A percentile compares a stretch with the other conserved stretches of the same genome.
phyloP scores from a whole-genome alignment of 1,140 invertebrate species.

The Pseudobourletiella spinata region DNA sequence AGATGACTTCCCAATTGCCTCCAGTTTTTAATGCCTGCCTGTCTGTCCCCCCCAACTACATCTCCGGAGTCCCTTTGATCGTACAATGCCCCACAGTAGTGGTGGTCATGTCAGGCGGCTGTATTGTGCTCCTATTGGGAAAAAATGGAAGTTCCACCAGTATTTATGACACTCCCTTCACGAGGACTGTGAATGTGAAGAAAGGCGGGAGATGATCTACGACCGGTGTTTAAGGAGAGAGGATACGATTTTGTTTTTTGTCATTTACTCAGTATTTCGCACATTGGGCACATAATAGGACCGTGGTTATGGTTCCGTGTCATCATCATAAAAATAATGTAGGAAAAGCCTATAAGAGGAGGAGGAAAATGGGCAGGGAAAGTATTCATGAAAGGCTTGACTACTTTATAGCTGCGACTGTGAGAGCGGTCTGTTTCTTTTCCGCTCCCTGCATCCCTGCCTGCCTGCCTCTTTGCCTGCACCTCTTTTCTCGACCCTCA shows the following conservation, averaged over 20 bases:
- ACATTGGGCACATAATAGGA: slow-evolving; percentile 11
- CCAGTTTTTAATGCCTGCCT: neutral
- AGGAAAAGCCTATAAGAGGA: slow-evolving; percentile 17
- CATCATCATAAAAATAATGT: slow-evolving; percentile 26
- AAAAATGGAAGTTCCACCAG: neutral
- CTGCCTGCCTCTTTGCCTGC: too few relatives aligned
- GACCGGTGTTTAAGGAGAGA: too few relatives aligned
- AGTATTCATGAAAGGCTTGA: neutral
- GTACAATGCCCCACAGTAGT: too few relatives aligned
- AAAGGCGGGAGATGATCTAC: too few relatives aligned
- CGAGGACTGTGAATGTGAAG: neutral
- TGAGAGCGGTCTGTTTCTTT: too few relatives aligned
- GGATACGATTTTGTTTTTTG: neutral
- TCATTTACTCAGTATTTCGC: slow-evolving; percentile 3
- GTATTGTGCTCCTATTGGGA: neutral
- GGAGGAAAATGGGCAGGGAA: neutral
- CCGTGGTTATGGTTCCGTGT: too few relatives aligned
- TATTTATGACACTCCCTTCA: too few relatives aligned
- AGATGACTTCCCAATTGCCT: neutral
- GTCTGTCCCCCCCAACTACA: too few relatives aligned
- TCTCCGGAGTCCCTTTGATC: too few relatives aligned
- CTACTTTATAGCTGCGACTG: too few relatives aligned
- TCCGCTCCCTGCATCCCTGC: too few relatives aligned
- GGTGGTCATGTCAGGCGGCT: neutral
- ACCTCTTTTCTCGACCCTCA: neutral